These are phyloP conservation scores for Meriones unguiculatus DNA, from an alignment of 2,113 vertebrate species.

Conservation along the genomic window DNA sequence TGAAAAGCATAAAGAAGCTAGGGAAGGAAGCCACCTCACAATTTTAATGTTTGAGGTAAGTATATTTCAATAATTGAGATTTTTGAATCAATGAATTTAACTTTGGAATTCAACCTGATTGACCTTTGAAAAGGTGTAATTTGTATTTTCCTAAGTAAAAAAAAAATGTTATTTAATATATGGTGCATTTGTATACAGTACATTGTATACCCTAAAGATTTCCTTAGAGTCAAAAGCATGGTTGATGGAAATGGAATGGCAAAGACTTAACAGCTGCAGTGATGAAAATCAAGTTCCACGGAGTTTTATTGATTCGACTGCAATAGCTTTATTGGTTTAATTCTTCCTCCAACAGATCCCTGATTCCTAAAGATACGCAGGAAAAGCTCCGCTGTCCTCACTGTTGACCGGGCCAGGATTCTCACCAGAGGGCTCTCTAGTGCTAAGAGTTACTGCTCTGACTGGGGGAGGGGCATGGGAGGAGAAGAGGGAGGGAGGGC, in stretches of 20 bases:
- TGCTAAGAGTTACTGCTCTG: neutral
- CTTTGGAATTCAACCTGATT: neutral
- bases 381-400: neutral
- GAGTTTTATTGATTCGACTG: neutral
- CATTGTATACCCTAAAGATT: neutral
- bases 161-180: neutral
- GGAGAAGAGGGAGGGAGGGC: too few species aligned
- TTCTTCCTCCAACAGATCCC: neutral
- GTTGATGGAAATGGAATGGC: neutral
- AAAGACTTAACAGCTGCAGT: neutral
- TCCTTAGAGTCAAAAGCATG: neutral
- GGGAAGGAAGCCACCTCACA: neutral
- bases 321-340: neutral
- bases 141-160: neutral
- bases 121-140: neutral
- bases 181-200: neutral
- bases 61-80: neutral
- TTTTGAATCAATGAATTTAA: neutral
- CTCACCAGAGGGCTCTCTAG: neutral
- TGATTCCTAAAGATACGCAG: neutral
- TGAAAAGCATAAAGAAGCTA: neutral
- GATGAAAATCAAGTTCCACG: neutral
- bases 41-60: neutral
- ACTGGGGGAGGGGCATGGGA: too few species aligned
- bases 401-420: neutral